These are phyloP conservation scores for Aphelenchoides bicaudatus DNA, from an alignment of 2,888 invertebrate genomes.

Conservation along the genomic window DNA sequence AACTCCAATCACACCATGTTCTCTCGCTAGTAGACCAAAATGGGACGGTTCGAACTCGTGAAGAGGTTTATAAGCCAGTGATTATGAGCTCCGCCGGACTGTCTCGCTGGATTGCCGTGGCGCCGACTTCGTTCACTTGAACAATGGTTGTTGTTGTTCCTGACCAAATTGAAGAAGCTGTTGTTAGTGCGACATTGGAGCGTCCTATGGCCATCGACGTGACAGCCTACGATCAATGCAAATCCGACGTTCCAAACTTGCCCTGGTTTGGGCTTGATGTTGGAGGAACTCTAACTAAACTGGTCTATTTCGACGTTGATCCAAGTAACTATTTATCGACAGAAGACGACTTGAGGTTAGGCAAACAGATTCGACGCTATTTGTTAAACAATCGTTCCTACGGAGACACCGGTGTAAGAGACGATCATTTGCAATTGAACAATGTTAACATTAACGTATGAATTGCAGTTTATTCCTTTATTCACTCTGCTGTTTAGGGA, in stretches of 20 bases:
- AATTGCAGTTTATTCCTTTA: not conserved
- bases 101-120: too few relatives aligned
- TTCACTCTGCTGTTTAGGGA: slow-evolving; percentile 66
- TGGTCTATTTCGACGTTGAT: slow-evolving; percentile 94
- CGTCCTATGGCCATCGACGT: too few relatives aligned
- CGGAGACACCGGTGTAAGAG: slow-evolving; percentile 84
- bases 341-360: slow-evolving; percentile 72
- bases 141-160: too few relatives aligned
- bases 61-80: too few relatives aligned
- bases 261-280: slow-evolving; percentile 99
- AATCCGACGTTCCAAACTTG: slow-evolving; percentile 64
- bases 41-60: too few relatives aligned
- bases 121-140: too few relatives aligned
- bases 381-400: slow-evolving; percentile 83
- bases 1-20: too few relatives aligned
- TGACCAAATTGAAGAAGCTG: too few relatives aligned
- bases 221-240: too few relatives aligned
- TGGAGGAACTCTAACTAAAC: slow-evolving; percentile 89
- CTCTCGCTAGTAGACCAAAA: too few relatives aligned
- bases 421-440: slow-evolving; percentile 79
- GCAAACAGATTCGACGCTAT: slow-evolving; percentile 72
- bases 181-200: too few relatives aligned
- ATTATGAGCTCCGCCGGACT: too few relatives aligned
- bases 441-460: slow-evolving; percentile 45
- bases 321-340: slow-evolving; percentile 48